Evolutionary conservation across 2,113 vertebrate genomes (phyloP).

Genomic region (Aspiorhynchus laticeps): DNA sequence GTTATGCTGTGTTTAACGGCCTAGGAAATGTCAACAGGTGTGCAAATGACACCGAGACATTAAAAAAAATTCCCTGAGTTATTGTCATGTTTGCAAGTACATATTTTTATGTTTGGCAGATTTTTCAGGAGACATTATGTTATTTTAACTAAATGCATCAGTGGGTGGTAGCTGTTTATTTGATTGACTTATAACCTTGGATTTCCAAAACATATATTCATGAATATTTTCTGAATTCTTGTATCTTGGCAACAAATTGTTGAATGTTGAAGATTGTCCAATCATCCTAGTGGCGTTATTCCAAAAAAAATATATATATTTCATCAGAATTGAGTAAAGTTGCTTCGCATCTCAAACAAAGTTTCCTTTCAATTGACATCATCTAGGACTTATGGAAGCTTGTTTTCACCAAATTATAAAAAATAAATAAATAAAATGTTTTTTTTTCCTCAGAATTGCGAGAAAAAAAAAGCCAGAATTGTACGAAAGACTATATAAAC

Average conservation of each 20-base stretch:
- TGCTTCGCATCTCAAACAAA: neutral
- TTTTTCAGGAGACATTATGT: neutral
- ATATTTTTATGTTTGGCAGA: neutral
- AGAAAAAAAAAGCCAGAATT: too few species aligned
- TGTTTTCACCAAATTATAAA: too few species aligned
- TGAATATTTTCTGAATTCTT: neutral
- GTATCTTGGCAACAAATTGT: neutral
- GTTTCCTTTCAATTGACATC: neutral
- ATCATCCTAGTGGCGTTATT: neutral
- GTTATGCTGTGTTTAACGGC: neutral
- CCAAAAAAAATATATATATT: neutral
- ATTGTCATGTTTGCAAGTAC: neutral
- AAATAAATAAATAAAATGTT: too few species aligned
- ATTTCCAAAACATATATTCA: constrained; percentile 29
- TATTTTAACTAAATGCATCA: neutral
- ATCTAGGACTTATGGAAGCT: neutral
- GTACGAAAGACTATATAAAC: too few species aligned
- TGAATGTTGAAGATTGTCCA: neutral
- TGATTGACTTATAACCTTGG: constrained; percentile 18
- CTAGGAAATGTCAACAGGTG: constrained; percentile 26
- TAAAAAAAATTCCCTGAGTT: neutral
- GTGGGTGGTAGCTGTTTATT: neutral
- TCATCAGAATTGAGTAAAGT: neutral
- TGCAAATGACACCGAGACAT: neutral
- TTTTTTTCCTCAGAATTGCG: too few species aligned